phyloP scores from a whole-genome alignment of 2,888 invertebrate genomes.

The Gryllus longicercus region DNA sequence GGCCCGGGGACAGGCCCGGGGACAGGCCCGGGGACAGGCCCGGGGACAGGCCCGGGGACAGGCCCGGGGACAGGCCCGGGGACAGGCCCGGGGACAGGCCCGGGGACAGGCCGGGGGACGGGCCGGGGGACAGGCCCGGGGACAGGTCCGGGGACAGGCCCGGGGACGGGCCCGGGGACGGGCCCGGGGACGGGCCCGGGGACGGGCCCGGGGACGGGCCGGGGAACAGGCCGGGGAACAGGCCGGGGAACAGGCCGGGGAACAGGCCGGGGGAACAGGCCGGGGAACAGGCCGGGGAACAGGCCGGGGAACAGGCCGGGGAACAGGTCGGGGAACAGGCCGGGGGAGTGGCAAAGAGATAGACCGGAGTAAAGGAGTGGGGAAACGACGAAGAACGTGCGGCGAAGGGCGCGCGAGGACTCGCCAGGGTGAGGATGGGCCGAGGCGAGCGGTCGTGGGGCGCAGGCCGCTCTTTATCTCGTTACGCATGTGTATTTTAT shows the following conservation, averaged over 20 bases:
- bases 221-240: not conserved
- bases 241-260: not conserved
- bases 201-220: too few relatives aligned
- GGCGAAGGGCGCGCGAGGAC: not conserved
- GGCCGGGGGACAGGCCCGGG: too few relatives aligned
- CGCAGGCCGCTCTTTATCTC: not conserved
- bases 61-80: too few relatives aligned
- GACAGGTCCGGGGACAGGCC: too few relatives aligned
- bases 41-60: too few relatives aligned
- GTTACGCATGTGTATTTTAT: not conserved
- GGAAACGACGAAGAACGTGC: not conserved
- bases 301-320: not conserved
- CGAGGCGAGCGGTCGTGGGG: not conserved
- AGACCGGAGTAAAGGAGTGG: not conserved
- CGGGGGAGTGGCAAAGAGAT: not conserved
- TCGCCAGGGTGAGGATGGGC: not conserved
- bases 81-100: too few relatives aligned
- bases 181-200: too few relatives aligned
- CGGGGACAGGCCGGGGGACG: too few relatives aligned
- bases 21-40: too few relatives aligned
- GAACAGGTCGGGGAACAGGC: not conserved
- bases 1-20: too few relatives aligned
- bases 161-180: too few relatives aligned
- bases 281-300: not conserved
- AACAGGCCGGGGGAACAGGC: not conserved